A percentile compares a stretch with the other conserved stretches of the same genome.
Conservation (phyloP, 2,888 invertebrate species). For the Slavum lentiscoides region DNA sequence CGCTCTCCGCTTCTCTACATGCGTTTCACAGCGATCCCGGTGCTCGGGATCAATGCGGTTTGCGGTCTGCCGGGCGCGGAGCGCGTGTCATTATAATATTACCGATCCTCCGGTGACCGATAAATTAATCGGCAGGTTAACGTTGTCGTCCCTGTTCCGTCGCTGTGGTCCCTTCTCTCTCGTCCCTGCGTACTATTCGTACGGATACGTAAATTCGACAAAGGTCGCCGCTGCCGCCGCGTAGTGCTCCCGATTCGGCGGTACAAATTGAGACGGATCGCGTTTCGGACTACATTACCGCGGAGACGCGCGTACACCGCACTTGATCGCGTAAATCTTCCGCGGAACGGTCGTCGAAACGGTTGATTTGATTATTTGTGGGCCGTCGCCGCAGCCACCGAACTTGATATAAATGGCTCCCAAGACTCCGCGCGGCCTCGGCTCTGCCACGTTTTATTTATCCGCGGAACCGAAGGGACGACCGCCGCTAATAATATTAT, state of each 20-base stretch:
- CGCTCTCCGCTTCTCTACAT: too few species aligned
- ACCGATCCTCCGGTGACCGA: constrained; percentile 29
- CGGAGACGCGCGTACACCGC: constrained; percentile 24
- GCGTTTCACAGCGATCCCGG: too few species aligned
- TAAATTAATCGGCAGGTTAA: constrained; percentile 47
- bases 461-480: neutral
- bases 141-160: neutral
- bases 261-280: constrained; percentile 51
- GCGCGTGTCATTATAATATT: too few species aligned
- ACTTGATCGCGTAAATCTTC: constrained; percentile 38
- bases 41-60: too few species aligned
- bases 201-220: constrained; percentile 7
- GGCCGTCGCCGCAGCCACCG: constrained; percentile 15
- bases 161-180: neutral
- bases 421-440: constrained; percentile 21
- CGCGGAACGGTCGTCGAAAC: constrained; percentile 20
- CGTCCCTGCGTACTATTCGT: neutral
- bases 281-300: constrained; percentile 50
- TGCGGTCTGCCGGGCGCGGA: too few species aligned
- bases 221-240: neutral
- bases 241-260: neutral
- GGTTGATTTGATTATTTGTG: constrained; percentile 53
- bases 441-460: constrained; percentile 30
- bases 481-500: too few species aligned
- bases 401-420: constrained; percentile 52